A percentile compares a stretch with the other conserved stretches of the same genome.
These are phyloP conservation scores for Megaceryle alcyon DNA, from an alignment of 2,797 vertebrate genomes.

Conservation along the genomic window DNA sequence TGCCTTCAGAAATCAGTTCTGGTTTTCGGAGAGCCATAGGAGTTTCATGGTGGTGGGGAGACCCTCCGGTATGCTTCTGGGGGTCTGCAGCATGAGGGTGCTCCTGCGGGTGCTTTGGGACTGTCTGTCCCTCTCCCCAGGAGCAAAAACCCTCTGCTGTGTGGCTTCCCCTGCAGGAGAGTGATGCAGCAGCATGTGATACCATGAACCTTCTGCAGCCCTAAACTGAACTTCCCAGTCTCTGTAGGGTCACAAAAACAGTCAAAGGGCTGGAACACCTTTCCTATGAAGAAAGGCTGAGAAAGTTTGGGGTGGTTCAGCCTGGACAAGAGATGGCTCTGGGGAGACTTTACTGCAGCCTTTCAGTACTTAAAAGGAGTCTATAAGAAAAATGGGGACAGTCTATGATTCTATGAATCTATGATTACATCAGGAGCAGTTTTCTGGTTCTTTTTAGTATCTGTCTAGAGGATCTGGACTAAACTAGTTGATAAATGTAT, in stretches of 20 bases:
- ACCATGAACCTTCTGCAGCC: neutral
- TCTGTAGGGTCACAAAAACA: neutral
- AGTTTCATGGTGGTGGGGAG: accelerated
- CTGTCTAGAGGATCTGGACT: neutral
- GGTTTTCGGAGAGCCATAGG: neutral
- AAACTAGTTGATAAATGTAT: neutral
- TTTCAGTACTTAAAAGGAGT: neutral
- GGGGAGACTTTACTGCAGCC: neutral
- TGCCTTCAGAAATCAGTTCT: neutral
- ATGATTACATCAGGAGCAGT: neutral
- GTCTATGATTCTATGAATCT: neutral
- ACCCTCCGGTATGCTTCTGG: neutral
- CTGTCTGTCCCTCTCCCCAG: neutral
- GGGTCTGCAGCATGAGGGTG: accelerated
- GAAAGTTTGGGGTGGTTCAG: neutral
- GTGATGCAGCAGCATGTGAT: neutral
- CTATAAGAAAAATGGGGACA: neutral
- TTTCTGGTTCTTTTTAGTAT: neutral
- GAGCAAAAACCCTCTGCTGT: neutral
- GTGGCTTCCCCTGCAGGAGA: neutral
- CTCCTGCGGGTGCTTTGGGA: accelerated
- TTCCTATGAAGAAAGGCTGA: no score
- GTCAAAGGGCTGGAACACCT: neutral
- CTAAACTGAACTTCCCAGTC: neutral
- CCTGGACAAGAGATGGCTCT: neutral